A percentile compares a stretch with the other conserved stretches of the same genome.
phyloP scores from a whole-genome alignment of 1,140 invertebrate species.

The Leptinotarsa lineolata region DNA sequence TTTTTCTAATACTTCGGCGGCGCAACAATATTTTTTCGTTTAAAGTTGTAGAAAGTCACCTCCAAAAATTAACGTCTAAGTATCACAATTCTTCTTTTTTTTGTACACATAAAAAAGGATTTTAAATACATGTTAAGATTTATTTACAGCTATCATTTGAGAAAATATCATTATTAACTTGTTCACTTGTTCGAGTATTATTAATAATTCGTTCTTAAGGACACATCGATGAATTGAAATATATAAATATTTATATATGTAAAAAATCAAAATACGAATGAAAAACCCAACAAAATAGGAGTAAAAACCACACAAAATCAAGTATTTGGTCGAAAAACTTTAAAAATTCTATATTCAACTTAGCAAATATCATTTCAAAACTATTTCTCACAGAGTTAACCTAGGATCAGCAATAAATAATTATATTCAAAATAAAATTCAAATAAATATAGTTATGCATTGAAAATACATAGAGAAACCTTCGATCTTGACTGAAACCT shows the following conservation, averaged over 20 bases:
- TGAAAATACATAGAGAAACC: no score
- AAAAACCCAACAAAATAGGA: no score
- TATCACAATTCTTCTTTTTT: conserved; percentile 41
- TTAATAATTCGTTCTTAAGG: conserved; percentile 32
- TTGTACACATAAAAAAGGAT: conserved; percentile 39
- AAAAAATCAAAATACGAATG: not conserved
- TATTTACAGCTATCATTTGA: conserved; percentile 31
- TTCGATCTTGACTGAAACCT: no score
- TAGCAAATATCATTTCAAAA: no score
- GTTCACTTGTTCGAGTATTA: conserved; percentile 36
- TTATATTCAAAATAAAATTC: no score
- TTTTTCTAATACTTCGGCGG: conserved; percentile 30
- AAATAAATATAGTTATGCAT: no score
- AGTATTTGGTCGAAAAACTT: no score
- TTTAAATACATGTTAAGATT: conserved; percentile 22
- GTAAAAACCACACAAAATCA: no score
- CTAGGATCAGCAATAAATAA: no score
- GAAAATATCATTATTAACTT: conserved; percentile 29
- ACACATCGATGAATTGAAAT: conserved; percentile 25
- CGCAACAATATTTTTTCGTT: conserved; percentile 31
- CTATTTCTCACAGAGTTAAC: no score
- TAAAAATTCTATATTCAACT: no score
- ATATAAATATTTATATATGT: not conserved
- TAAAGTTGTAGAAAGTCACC: conserved; percentile 23
- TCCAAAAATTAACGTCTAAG: conserved; percentile 41